Evolutionary conservation across 2,888 invertebrate species (phyloP), one percentile per base, ranked within the genome.

Genomic region (Brachycybe producta): DNA sequence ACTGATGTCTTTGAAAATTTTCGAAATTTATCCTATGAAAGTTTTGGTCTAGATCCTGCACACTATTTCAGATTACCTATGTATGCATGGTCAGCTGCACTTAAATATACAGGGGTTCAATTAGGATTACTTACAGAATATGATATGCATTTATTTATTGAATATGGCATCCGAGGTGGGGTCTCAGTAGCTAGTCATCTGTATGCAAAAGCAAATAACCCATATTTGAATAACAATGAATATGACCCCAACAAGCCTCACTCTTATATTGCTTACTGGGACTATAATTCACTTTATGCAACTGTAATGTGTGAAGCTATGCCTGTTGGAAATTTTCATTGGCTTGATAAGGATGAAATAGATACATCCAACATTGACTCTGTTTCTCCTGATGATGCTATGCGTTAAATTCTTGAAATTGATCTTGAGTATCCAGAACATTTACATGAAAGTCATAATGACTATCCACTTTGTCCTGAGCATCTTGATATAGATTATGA

Each of bases 1-100:
- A n/a, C 32, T 32, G 32, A 32, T 32, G n/a, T 32, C n/a, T 32
- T 32, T 32, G 32, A 32, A 32, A 32, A 32, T 32, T 32, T 32
- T 32, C 11, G 32, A 32, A 32, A 32, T 11, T 11, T 32, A 11
- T 32, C 32, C 32, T 11, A 11, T 32, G 32, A 32, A 32, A 32
- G 32, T 32, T 32, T 32, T 32, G 32, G n/a, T 11, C 32, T 32
- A 11, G 32, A 32, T 32, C 32, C 32, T 11, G 32, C n/a, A 32
- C 32, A 32, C 32, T 32, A 32, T 32, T 32, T 32, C 32, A 32
- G 11, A 11, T 32, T 32, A 32, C 32, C 32, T 32, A 32, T 32
- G 32, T n/a, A 32, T 32, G 32, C n/a, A n/a, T 32, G n/a, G 32
- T 32, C 32, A 11, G 32, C 32, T 32, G 32, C 32, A 32, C 32